Evolutionary conservation across 2,113 vertebrate genomes (phyloP).

Genomic region (Hippocampus mohnikei): DNA sequence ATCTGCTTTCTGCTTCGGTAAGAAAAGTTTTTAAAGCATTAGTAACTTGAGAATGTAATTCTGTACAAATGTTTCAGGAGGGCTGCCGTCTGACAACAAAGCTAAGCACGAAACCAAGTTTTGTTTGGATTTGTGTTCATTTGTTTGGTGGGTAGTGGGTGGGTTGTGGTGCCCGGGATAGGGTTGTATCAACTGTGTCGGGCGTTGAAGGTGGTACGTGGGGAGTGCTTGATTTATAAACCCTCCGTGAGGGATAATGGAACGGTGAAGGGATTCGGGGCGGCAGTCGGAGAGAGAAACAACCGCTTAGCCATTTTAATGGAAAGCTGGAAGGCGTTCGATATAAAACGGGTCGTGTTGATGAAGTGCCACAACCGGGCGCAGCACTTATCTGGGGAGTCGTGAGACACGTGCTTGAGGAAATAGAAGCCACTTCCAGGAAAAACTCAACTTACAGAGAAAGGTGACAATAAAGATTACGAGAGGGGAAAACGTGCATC

Average conservation of each 20-base stretch:
- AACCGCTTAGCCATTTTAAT: constrained; percentile 15
- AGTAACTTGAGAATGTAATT: background rate
- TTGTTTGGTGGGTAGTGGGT: too few relatives aligned
- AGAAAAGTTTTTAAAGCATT: background rate
- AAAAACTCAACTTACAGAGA: background rate
- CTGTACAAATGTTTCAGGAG: background rate
- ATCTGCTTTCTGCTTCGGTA: background rate
- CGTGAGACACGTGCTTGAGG: background rate
- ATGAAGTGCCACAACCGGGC: constrained; percentile 16
- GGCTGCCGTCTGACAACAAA: too few relatives aligned
- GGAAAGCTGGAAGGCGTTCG: constrained; percentile 5
- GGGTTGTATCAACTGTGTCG: too few relatives aligned
- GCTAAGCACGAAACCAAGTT: too few relatives aligned
- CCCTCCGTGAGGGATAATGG: constrained; percentile 43
- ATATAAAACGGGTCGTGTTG: constrained; percentile 7
- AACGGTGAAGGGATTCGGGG: constrained; percentile 49
- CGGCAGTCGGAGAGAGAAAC: constrained; percentile 2
- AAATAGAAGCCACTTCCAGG: background rate
- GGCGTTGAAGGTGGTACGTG: background rate
- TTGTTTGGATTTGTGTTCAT: too few relatives aligned
- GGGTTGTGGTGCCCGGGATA: too few relatives aligned
- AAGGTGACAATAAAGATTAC: constrained; percentile 7
- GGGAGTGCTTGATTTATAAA: background rate
- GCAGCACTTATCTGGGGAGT: constrained; percentile 17
- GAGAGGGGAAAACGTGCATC: background rate